Evolutionary conservation across 1,140 invertebrate species (phyloP), one percentile per base, ranked within the genome.

Genomic region (Philopotamus ludificatus): DNA sequence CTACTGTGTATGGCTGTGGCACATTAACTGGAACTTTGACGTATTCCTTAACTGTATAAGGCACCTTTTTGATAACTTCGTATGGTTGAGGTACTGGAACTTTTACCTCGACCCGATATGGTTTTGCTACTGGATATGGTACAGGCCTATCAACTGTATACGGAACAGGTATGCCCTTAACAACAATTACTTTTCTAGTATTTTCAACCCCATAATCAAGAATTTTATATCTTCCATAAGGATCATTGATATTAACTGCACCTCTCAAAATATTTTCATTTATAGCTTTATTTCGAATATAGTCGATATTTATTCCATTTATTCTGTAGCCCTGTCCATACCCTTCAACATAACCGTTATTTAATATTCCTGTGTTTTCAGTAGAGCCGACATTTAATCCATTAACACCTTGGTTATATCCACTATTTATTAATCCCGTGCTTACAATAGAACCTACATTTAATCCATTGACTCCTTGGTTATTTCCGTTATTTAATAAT

Each of bases 101-200:
- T 71, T 83, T 82, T 7, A 88, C 83, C 54, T 85, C 84, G 69
- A 86, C 84, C 55, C 84, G 84, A 16, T 88, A 79, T 66, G 83
- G 85, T 71, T 81, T 86, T 66, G 87, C 85, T 2, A 80, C 78
- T 3, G 82, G 81, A 72, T 86, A 85, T n/a, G 85, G 85, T 15
- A 87, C 77, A 59, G 79, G 83, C 70, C 77, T 84, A 59, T 86
- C 85, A 26, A 89, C 86, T 59, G 86, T 82, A 61, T 85, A 83
- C 49, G 85, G 84, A 54, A 85, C 77, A 55, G 85, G 82, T 34
- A 87, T 83, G 71, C 86, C 86, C 75, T 90, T 90, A 44, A 87
- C 83, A 16, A 90, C 77, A 28, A 87, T 89, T 72, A 90, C 79
- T 61, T 87, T 89, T 75, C 87, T 91, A 70, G 87, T 81, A 20